Percentiles rank a stretch among this genome's conserved stretches.
Conservation (phyloP, 2,888 invertebrate species). For the Epistrophe grossulariae region DNA sequence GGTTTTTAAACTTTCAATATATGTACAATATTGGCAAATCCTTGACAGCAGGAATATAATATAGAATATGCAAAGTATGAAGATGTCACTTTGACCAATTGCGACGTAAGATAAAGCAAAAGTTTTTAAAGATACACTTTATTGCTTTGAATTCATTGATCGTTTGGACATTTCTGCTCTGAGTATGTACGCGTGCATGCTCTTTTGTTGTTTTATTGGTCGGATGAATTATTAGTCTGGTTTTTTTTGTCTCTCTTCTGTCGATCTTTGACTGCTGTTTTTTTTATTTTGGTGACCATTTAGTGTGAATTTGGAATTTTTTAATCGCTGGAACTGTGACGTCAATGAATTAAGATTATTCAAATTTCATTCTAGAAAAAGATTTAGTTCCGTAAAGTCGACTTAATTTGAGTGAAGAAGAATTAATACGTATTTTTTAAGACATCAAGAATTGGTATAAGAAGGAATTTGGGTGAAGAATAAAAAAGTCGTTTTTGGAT, state of each 20-base stretch:
- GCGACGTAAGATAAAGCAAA: constrained; percentile 1
- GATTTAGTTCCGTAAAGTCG: constrained; percentile 73
- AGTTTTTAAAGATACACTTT: not conserved
- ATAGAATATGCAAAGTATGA: constrained; percentile 7
- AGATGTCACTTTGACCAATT: constrained; percentile 31
- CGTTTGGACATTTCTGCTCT: constrained; percentile 67
- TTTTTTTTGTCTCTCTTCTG: constrained; percentile 19
- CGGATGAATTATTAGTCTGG: constrained; percentile 53
- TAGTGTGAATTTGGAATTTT: constrained; percentile 3
- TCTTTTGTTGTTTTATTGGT: constrained; percentile 40
- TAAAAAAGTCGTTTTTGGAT: not conserved
- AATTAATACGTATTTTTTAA: constrained; percentile 28
- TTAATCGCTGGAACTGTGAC: constrained; percentile 58
- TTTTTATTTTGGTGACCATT: constrained; percentile 6
- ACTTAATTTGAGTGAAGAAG: constrained; percentile 62
- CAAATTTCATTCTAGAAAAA: constrained; percentile 65
- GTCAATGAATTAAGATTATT: constrained; percentile 66
- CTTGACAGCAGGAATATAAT: constrained; percentile 8
- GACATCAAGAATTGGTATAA: not conserved
- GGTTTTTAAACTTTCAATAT: constrained; percentile 1
- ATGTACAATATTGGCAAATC: constrained; percentile 9
- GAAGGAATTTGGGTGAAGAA: not conserved
- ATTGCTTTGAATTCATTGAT: constrained; percentile 49
- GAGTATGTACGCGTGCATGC: constrained; percentile 64
- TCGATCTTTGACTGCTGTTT: constrained; percentile 26